Conservation (phyloP, 2,113 vertebrate genomes). For the Lampris incognitus region DNA sequence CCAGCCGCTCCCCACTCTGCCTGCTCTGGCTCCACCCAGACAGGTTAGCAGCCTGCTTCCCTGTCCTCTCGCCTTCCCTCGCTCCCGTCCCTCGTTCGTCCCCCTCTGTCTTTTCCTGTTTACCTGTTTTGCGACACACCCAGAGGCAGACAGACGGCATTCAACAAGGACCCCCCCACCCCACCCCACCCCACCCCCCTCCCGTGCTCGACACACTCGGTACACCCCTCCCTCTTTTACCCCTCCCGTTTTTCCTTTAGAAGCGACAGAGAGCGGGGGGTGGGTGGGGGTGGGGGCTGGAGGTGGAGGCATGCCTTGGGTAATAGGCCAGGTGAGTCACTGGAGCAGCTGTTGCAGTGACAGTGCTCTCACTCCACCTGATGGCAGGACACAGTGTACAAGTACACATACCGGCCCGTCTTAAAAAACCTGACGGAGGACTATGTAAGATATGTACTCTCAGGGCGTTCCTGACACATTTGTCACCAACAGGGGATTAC, state of each 20-base stretch:
- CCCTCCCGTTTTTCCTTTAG: background rate
- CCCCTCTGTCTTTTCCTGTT: slow-evolving; percentile 19
- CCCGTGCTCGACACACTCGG: slow-evolving; percentile 9
- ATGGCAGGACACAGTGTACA: slow-evolving; percentile 42
- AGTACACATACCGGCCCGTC: background rate
- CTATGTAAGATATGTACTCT: background rate
- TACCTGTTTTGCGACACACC: slow-evolving; percentile 67
- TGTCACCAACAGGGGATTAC: slow-evolving; percentile 29
- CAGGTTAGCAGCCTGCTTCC: slow-evolving; percentile 65
- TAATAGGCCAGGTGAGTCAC: slow-evolving; percentile 69
- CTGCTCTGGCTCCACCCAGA: slow-evolving; percentile 69
- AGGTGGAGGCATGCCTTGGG: slow-evolving; percentile 64
- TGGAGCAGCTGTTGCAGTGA: slow-evolving; percentile 9
- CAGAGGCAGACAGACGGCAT: slow-evolving; percentile 34
- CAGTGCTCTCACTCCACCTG: slow-evolving; percentile 70
- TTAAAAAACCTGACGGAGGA: slow-evolving; percentile 20
- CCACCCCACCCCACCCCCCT: slow-evolving; percentile 7
- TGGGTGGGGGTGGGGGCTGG: slow-evolving; percentile 15
- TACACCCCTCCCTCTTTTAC: background rate
- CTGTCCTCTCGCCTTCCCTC: slow-evolving; percentile 19
- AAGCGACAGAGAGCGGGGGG: background rate
- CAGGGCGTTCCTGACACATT: background rate
- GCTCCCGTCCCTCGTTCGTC: background rate
- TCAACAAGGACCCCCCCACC: slow-evolving; percentile 42
- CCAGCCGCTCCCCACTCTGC: slow-evolving; percentile 62